These are phyloP conservation scores for Microplitis manilae DNA, from an alignment of 2,888 invertebrate species.

Conservation along the genomic window DNA sequence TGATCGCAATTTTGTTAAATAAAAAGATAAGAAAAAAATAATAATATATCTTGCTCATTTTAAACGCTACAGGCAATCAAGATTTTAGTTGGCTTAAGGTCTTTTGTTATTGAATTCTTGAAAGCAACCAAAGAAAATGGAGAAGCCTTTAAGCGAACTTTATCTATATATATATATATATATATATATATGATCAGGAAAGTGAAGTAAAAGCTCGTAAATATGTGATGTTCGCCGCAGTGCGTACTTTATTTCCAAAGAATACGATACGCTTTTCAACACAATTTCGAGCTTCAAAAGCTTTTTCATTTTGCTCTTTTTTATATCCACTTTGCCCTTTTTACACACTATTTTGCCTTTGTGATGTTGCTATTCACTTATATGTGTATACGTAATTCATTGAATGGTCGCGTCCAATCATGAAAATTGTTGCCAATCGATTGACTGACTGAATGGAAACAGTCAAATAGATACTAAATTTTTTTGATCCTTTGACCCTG, in stretches of 20 bases:
- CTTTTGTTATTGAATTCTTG: no score
- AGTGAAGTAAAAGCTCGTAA: conserved; percentile 18
- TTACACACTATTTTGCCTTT: neutral
- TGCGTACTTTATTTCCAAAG: conserved; percentile 17
- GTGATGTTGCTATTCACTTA: neutral
- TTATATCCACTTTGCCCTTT: neutral
- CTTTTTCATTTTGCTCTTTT: conserved; percentile 6
- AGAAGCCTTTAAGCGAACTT: no score
- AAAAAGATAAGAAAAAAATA: no score
- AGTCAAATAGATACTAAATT: neutral
- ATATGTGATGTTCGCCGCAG: conserved; percentile 22
- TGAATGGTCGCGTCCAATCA: neutral
- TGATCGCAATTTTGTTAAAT: no score
- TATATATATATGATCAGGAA: neutral
- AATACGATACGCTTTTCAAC: conserved; percentile 10
- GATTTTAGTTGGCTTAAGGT: no score
- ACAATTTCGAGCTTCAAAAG: conserved; percentile 24
- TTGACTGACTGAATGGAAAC: neutral
- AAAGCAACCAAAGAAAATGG: no score
- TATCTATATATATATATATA: no score
- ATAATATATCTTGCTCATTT: no score
- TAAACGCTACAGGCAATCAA: no score
- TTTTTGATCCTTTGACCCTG: conserved; percentile 20
- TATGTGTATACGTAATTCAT: neutral
- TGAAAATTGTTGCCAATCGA: conserved; percentile 29